These are phyloP conservation scores for Petrocephalus schoutedeni DNA, from an alignment of 2,797 vertebrate genomes.

Conservation along the genomic window DNA sequence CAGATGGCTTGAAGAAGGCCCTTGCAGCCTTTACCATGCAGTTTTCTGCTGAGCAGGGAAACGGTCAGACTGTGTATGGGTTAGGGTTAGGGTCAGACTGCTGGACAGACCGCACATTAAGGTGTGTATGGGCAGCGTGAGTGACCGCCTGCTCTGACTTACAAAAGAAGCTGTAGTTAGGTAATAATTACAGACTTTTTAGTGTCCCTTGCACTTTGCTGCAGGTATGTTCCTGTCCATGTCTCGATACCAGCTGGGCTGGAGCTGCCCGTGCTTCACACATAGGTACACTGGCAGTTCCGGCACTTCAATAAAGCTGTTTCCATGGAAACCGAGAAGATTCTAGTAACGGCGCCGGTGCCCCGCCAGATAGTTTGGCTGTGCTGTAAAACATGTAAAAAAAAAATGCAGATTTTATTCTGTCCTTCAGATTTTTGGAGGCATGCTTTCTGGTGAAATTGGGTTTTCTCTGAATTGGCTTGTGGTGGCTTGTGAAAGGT, in stretches of 20 bases:
- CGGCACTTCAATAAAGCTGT: conserved; percentile 52
- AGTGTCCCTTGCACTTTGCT: not conserved
- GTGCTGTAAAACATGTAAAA: not conserved
- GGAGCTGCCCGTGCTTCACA: conserved; percentile 19
- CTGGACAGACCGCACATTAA: not conserved
- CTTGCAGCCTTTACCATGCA: not conserved
- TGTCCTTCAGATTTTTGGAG: not conserved
- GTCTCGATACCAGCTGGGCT: too few relatives aligned
- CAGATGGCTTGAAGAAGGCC: not conserved
- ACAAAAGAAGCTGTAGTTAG: not conserved
- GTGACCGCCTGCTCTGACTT: not conserved
- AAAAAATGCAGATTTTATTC: conserved; percentile 7
- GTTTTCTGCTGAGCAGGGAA: not conserved
- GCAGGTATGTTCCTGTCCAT: not conserved
- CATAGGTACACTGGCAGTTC: conserved; percentile 49
- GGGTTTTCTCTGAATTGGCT: not conserved
- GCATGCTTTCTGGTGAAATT: not conserved
- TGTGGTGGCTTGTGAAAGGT: not conserved
- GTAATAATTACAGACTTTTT: not conserved
- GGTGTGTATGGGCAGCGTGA: not conserved
- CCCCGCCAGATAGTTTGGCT: conserved; percentile 1
- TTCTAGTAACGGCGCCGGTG: conserved; percentile 35
- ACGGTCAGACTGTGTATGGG: not conserved
- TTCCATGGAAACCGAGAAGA: conserved; percentile 61
- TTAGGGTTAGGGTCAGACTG: not conserved